Evolutionary conservation across 2,113 vertebrate genomes (phyloP).

Genomic region (Antigone vipio): DNA sequence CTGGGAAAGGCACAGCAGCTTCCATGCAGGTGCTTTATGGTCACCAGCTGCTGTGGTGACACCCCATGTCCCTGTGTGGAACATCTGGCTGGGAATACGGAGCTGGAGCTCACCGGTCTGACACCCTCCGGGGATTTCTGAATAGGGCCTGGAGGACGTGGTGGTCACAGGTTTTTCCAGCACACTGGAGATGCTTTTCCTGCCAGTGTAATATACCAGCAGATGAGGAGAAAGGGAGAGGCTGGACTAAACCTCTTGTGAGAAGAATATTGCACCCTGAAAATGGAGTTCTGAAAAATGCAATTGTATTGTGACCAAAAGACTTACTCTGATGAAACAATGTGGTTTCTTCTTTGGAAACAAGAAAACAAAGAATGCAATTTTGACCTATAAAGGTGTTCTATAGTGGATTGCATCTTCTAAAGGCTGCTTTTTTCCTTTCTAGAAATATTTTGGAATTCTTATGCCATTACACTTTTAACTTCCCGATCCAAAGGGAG

Average conservation of each 20-base stretch:
- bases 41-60: background rate
- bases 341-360: background rate
- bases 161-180: background rate
- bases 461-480: background rate
- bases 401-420: background rate
- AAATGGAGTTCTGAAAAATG: background rate
- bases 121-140: accelerated
- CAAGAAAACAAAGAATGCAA: background rate
- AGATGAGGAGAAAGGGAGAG: background rate
- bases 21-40: accelerated
- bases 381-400: background rate
- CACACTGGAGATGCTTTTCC: background rate
- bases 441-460: background rate
- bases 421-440: background rate
- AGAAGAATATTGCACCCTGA: background rate
- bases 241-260: accelerated
- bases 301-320: background rate
- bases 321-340: background rate
- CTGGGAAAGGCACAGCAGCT: background rate
- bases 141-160: background rate
- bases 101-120: background rate
- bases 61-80: accelerated
- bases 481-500: background rate
- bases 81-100: background rate
- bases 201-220: background rate